These are phyloP conservation scores for Doris montereyensis DNA, from an alignment of 2,888 invertebrate species.

Conservation along the genomic window DNA sequence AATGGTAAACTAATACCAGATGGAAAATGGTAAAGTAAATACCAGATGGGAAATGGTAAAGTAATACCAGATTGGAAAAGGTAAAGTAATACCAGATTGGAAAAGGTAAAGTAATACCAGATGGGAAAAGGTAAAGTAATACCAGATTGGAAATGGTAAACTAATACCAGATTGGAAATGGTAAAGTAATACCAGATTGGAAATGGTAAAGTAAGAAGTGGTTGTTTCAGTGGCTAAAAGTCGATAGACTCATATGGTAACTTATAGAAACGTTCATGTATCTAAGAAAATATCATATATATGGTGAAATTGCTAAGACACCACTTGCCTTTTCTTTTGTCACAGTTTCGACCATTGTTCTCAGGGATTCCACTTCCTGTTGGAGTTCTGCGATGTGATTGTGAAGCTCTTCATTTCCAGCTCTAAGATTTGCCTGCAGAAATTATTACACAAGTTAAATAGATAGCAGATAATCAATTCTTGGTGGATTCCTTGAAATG, in stretches of 20 bases:
- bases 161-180: too few relatives aligned
- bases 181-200: too few relatives aligned
- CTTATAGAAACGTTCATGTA: background rate
- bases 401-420: conserved; percentile 66
- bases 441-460: background rate
- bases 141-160: too few relatives aligned
- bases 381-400: conserved; percentile 62
- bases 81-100: too few relatives aligned
- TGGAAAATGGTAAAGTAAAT: too few relatives aligned
- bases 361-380: conserved; percentile 61
- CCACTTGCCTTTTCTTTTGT: conserved; percentile 60
- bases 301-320: background rate
- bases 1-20: too few relatives aligned
- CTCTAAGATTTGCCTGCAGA: conserved; percentile 67
- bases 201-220: background rate
- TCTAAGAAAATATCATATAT: too few relatives aligned
- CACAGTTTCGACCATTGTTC: conserved; percentile 48
- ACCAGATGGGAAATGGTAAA: too few relatives aligned
- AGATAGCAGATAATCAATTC: too few relatives aligned
- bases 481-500: background rate
- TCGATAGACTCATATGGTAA: background rate
- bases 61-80: too few relatives aligned
- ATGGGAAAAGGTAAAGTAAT: too few relatives aligned
- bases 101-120: too few relatives aligned
- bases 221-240: background rate